Evolutionary conservation across 2,888 invertebrate species (phyloP), one percentile per base, ranked within the genome.

Genomic region (Eilema sororculum): DNA sequence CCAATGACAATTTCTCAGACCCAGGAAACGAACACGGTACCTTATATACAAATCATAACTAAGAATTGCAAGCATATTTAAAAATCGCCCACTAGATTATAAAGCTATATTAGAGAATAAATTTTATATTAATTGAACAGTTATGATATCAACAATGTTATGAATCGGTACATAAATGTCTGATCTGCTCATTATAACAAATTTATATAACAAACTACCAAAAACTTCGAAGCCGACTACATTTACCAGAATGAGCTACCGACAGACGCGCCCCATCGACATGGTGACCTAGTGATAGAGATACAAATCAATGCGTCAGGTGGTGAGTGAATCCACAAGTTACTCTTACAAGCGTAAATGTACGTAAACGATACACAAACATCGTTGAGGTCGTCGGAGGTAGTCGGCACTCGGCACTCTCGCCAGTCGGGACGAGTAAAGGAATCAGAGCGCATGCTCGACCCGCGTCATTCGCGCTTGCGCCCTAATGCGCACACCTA

Each of bases 291-390:
- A 93, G 84, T 89, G 73, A 74, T 66, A 77, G 78, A 74, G 82
- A 83, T 78, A 85, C 80, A 86, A 89, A 94, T 94, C 93, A 90
- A 93, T 95, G 89, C 83, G 82, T 82, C 88, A 88, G 87, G 86
- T 87, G 86, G 84, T 67, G 71, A 79, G 77, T 67, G 80, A 86
- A 86, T 86, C 82, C 80, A 87, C 84, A 82, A 85, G 85, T 84
- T 79, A 73, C 73, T 69, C 77, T 75, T 63, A 61, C 61, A 65
- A 24, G 30, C 68, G 58, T 66, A 65, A 71, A 76, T 69, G 77
- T 74, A 76, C 75, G 78, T 75, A 74, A 62, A 75, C 72, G 60
- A 68, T 78, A 76, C 67, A 75, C 69, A 82, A 73, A 82, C 71
- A 68, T 33, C 20, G 63, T 61, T 68, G 66, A 64, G 70, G 69